These are phyloP conservation scores for Philonicus albiceps DNA, from an alignment of 2,888 invertebrate species.

Conservation along the genomic window DNA sequence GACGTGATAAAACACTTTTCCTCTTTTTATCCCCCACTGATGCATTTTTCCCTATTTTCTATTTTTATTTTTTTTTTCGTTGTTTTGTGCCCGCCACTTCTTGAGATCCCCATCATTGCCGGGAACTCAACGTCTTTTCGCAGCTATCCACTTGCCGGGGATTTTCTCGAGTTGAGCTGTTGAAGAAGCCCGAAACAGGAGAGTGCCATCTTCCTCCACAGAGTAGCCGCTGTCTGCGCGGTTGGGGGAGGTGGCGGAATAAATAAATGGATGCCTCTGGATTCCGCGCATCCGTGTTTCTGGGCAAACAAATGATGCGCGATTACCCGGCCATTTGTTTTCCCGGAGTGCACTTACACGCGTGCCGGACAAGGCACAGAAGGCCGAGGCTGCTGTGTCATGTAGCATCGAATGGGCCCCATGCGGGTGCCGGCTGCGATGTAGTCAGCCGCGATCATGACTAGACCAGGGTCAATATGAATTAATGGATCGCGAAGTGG, in stretches of 20 bases:
- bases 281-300: neutral
- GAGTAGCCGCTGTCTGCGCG: neutral
- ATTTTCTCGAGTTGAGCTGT: neutral
- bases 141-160: neutral
- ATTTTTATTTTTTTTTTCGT: neutral
- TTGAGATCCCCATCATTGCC: neutral
- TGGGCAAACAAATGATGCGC: conserved; percentile 24
- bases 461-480: conserved; percentile 9
- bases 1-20: conserved; percentile 48
- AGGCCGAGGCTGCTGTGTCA: neutral
- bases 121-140: neutral
- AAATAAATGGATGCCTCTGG: conserved; percentile 27
- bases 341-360: conserved; percentile 14
- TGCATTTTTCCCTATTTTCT: conserved; percentile 15
- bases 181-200: neutral
- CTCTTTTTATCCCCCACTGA: conserved; percentile 35
- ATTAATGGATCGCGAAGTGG: neutral
- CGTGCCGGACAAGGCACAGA: neutral
- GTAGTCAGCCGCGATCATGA: neutral
- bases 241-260: neutral
- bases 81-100: neutral
- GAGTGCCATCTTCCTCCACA: neutral
- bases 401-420: neutral
- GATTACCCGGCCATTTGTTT: conserved; percentile 35
- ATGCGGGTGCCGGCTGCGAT: neutral